Evolutionary conservation across 2,797 vertebrate genomes (phyloP).

Genomic region (Tiaroga cobitis): DNA sequence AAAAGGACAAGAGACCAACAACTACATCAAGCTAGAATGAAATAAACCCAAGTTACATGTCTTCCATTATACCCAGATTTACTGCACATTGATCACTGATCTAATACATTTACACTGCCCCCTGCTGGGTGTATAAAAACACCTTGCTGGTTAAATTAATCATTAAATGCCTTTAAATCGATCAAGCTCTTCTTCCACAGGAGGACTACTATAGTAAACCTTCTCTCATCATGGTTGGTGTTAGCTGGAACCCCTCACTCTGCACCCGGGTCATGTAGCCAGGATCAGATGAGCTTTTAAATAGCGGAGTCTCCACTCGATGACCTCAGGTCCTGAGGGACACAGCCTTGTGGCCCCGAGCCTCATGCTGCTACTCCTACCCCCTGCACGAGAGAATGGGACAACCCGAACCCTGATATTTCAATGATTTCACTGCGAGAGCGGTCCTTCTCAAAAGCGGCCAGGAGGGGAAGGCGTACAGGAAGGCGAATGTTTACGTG

Average conservation of each 20-base stretch:
- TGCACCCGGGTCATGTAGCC: slow-evolving; percentile 78
- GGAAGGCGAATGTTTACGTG: slow-evolving; percentile 78
- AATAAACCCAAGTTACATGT: background rate
- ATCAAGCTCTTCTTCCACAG: slow-evolving; percentile 18
- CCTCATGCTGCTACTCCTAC: slow-evolving; percentile 64
- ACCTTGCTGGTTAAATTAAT: background rate
- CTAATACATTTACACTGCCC: slow-evolving; percentile 71
- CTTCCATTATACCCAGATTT: background rate
- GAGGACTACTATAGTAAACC: background rate
- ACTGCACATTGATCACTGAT: slow-evolving; percentile 44
- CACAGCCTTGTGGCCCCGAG: slow-evolving; percentile 68
- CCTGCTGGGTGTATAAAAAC: slow-evolving; percentile 72
- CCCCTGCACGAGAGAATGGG: slow-evolving; percentile 28
- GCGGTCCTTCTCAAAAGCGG: slow-evolving; percentile 47
- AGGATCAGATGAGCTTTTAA: slow-evolving; percentile 86
- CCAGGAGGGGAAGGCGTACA: slow-evolving; percentile 65
- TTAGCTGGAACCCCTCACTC: slow-evolving; percentile 80
- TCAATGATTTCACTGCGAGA: slow-evolving; percentile 52
- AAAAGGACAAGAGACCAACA: background rate
- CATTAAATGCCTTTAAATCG: slow-evolving; percentile 20
- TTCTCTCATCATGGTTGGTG: slow-evolving; percentile 41
- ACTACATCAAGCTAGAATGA: background rate
- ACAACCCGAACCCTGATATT: slow-evolving; percentile 42
- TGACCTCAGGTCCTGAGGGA: slow-evolving; percentile 79
- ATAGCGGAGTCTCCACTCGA: slow-evolving; percentile 75